Conservation (phyloP, 2,797 vertebrate genomes). For the Hippoglossus hippoglossus region DNA sequence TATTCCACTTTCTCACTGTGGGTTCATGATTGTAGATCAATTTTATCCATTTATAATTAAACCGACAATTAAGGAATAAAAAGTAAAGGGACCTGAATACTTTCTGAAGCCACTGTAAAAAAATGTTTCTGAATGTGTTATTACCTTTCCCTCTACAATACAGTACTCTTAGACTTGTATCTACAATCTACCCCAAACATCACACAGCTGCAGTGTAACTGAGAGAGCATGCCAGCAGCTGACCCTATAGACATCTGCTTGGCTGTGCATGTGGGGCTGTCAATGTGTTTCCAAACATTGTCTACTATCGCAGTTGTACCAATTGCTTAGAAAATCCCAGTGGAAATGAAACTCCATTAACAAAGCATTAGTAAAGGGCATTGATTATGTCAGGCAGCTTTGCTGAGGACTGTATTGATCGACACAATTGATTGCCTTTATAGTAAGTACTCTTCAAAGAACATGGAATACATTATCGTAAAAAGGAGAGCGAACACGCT, state of each 20-base stretch:
- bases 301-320: constrained; percentile 23
- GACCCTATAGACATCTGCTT: not conserved
- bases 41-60: too few relatives aligned
- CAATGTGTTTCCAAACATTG: not conserved
- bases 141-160: not conserved
- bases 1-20: too few relatives aligned
- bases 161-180: not conserved
- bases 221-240: not conserved
- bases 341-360: constrained; percentile 53
- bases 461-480: constrained; percentile 23
- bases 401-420: constrained; percentile 42
- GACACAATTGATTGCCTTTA: constrained; percentile 34
- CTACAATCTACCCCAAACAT: not conserved
- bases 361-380: constrained; percentile 43
- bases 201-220: not conserved
- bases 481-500: not conserved
- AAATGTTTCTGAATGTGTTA: too few relatives aligned
- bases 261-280: not conserved
- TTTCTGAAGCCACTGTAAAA: not conserved
- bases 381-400: constrained; percentile 27
- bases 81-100: not conserved
- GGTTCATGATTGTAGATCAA: too few relatives aligned
- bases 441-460: constrained; percentile 38
- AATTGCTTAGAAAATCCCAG: constrained; percentile 32
- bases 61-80: too few relatives aligned